These are phyloP conservation scores for Coptotermes formosanus DNA, from an alignment of 1,140 invertebrate genomes.

Conservation along the genomic window DNA sequence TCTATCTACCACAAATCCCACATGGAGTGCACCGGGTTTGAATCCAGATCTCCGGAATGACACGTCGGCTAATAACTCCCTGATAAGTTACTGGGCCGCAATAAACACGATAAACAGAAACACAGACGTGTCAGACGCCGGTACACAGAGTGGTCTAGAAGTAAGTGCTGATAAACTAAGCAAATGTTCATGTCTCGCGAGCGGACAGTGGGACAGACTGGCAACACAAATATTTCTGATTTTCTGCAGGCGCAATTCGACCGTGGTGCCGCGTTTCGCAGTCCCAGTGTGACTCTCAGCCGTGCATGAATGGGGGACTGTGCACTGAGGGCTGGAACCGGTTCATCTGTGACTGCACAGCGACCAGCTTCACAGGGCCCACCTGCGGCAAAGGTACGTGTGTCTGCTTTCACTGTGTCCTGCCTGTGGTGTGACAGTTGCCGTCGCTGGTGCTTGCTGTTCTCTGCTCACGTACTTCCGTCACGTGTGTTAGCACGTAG, in stretches of 20 bases:
- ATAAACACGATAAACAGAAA: too few species aligned
- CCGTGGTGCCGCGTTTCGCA: constrained; percentile 79
- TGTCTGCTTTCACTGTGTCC: neutral
- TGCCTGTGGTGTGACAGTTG: neutral
- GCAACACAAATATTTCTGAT: constrained; percentile 5
- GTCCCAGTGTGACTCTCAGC: constrained; percentile 77
- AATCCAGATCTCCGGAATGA: too few species aligned
- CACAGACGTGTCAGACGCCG: too few species aligned
- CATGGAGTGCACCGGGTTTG: too few species aligned
- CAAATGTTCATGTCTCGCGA: too few species aligned
- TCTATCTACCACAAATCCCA: too few species aligned
- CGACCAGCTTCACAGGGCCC: constrained; percentile 84
- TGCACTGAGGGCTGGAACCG: constrained; percentile 96
- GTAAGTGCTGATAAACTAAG: too few species aligned
- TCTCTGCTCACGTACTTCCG: neutral
- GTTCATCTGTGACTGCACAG: constrained; percentile 92
- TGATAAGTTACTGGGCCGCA: too few species aligned
- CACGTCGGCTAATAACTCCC: too few species aligned
- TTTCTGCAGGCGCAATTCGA: constrained; percentile 72
- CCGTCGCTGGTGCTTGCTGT: neutral
- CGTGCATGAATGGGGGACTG: constrained; percentile 86
- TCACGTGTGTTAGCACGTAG: too few species aligned
- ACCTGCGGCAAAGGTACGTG: constrained; percentile 83
- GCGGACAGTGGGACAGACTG: too few species aligned
- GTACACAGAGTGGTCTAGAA: too few species aligned